Evolutionary conservation across 2,888 invertebrate genomes (phyloP), one percentile per base, ranked within the genome.

Genomic region (Euplagia quadripunctaria): DNA sequence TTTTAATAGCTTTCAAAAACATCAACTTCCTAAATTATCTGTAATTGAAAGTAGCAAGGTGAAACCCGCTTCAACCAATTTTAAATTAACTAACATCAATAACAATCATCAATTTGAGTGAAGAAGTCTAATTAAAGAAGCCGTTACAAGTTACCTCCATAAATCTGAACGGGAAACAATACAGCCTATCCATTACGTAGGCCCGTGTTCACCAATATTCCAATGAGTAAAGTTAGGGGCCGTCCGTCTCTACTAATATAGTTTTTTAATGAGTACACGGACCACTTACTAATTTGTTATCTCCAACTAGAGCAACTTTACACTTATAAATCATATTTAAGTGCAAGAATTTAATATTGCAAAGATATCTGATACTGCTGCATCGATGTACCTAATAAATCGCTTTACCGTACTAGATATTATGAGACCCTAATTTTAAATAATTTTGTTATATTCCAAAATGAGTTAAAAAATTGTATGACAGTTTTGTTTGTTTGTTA

Each of bases 71-170:
- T 82, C 84, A 81, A 89, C 87, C 89, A 89, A 90, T 91, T 91
- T 89, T 86, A 91, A 93, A 93, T 94, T 91, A 91, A 92, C 89
- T 89, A 88, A 91, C 93, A 94, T 94, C 94, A 94, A 92, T 92
- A 93, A 94, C 94, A 94, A 94, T 94, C 93, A 94, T 94, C 93
- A 94, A 95, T 94, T 94, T 94, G 92, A 93, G 91, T 93, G 91
- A 94, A 94, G 93, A 94, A 94, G 92, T 94, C 91, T 95, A 95
- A 95, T 96, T 95, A 94, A 95, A 95, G 94, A 94, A 94, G 94
- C 94, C 94, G 93, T 95, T 94, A 94, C 94, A 95, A 96, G 94
- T 95, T 94, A 93, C 94, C 94, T 93, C 94, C 94, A 95, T 96
- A 95, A 96, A 96, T 96, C 94, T 94, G 94, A 89, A 87, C 88